These are phyloP conservation scores for Hirtodrosophila alboralis DNA, from an alignment of 2,888 invertebrate species.

Conservation along the genomic window DNA sequence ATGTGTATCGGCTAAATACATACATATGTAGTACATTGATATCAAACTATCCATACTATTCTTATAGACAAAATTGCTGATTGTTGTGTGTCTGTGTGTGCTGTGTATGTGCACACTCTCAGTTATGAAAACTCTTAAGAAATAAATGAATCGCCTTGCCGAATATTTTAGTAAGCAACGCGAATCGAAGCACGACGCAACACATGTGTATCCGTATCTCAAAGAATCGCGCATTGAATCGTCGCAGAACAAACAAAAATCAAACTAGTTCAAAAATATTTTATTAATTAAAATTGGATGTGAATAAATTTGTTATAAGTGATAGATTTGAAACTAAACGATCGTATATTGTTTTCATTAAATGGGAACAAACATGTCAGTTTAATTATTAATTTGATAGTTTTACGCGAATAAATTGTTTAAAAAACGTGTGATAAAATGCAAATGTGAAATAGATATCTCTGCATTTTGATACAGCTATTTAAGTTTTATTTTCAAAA, in stretches of 20 bases:
- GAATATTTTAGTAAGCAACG: slow-evolving; percentile 66
- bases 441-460: not conserved
- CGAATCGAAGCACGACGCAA: slow-evolving; percentile 63
- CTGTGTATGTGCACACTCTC: slow-evolving; percentile 27
- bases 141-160: slow-evolving; percentile 66
- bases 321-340: slow-evolving; percentile 9
- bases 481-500: not conserved
- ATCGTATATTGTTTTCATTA: slow-evolving; percentile 6
- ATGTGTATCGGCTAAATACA: slow-evolving; percentile 23
- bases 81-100: too few species aligned
- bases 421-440: not conserved
- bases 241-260: slow-evolving; percentile 18
- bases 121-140: slow-evolving; percentile 64
- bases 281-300: slow-evolving; percentile 11
- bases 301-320: slow-evolving; percentile 21
- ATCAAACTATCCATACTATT: slow-evolving; percentile 29
- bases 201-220: slow-evolving; percentile 48
- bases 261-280: slow-evolving; percentile 23
- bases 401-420: slow-evolving; percentile 2
- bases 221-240: slow-evolving; percentile 31
- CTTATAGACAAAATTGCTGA: slow-evolving; percentile 32
- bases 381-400: slow-evolving; percentile 8
- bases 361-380: slow-evolving; percentile 22
- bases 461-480: not conserved
- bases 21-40: too few species aligned